Conservation (phyloP, 1,140 invertebrate genomes). For the Drosophila arawakana region DNA sequence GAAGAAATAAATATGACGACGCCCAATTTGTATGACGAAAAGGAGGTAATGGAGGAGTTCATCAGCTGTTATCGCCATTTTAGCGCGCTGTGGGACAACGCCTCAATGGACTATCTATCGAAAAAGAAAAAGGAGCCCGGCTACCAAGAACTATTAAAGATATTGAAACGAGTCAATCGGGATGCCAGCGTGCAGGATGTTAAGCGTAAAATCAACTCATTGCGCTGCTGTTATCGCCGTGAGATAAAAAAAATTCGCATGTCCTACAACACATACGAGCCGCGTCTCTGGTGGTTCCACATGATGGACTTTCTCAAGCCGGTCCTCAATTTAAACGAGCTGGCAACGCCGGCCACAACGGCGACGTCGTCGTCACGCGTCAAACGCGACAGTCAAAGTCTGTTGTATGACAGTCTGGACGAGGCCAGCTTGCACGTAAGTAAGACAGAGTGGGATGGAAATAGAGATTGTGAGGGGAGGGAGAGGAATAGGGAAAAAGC, state of each 20-base stretch:
- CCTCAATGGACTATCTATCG: slow-evolving; percentile 54
- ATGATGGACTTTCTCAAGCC: slow-evolving; percentile 66
- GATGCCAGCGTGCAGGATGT: slow-evolving; percentile 55
- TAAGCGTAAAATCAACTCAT: slow-evolving; percentile 68
- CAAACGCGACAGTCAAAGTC: slow-evolving; percentile 35
- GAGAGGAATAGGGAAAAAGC: background rate
- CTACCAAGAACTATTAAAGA: slow-evolving; percentile 62
- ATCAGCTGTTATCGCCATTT: slow-evolving; percentile 70
- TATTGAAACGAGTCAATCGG: slow-evolving; percentile 52
- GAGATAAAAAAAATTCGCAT: slow-evolving; percentile 58
- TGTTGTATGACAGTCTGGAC: slow-evolving; percentile 57
- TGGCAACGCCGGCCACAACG: background rate
- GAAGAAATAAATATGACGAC: slow-evolving; percentile 7
- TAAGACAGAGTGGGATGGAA: slow-evolving; percentile 10
- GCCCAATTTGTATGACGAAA: slow-evolving; percentile 59
- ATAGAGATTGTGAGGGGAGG: background rate
- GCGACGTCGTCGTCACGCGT: slow-evolving; percentile 3
- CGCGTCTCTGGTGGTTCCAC: slow-evolving; percentile 71
- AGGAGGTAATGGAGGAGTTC: slow-evolving; percentile 67
- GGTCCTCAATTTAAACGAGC: slow-evolving; percentile 48
- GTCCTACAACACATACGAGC: slow-evolving; percentile 47
- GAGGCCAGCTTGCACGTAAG: slow-evolving; percentile 57
- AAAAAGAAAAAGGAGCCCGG: slow-evolving; percentile 63
- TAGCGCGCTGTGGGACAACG: slow-evolving; percentile 60
- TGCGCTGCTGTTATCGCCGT: slow-evolving; percentile 64